Evolutionary conservation across 1,140 invertebrate genomes (phyloP), one percentile per base, ranked within the genome.

Genomic region (Aphis gossypii): DNA sequence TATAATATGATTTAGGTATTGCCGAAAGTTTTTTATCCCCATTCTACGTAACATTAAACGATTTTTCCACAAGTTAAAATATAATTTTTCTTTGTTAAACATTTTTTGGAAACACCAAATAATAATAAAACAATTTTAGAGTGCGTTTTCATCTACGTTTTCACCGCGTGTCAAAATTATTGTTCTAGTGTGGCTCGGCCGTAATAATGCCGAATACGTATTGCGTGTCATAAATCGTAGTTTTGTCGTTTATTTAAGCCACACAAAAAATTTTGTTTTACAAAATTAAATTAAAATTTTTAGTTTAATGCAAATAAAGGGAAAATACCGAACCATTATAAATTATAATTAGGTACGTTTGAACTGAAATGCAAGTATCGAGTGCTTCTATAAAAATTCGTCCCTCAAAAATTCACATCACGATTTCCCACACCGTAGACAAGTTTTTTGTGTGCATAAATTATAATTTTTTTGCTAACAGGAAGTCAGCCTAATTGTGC

Each of bases 401-500:
- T 68, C 60, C 30, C 11, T n/a, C 14, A 18, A 4, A n/a, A 68
- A 6, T 68, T 68, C 2, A 68, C 14, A 11, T n/a, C 60, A n/a
- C 14, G 60, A 21, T 30, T n/a, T n/a, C 60, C 14, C 60, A 18
- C 60, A n/a, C 18, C 60, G n/a, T 76, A 76, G 60, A n/a, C 4
- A 11, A 68, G 48, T 76, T 76, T 76, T 25, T 41, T 84, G 25
- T 84, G 38, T 23, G 86, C 86, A 48, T 87, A 48, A 87, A 48
- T 87, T 46, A 76, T 76, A n/a, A 18, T 76, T 46, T 46, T 46
- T 89, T 56, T 35, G 38, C 56, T 44, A 20, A 92, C 90, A 48
- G 90, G 90, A 92, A 92, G 90, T 92, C 60, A 35, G 44, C 68
- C 76, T 92, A 92, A 83, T 68, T 92, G 76, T 38, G 60, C 68